These are phyloP conservation scores for Rhingia campestris DNA, from an alignment of 2,888 invertebrate species.

Conservation along the genomic window DNA sequence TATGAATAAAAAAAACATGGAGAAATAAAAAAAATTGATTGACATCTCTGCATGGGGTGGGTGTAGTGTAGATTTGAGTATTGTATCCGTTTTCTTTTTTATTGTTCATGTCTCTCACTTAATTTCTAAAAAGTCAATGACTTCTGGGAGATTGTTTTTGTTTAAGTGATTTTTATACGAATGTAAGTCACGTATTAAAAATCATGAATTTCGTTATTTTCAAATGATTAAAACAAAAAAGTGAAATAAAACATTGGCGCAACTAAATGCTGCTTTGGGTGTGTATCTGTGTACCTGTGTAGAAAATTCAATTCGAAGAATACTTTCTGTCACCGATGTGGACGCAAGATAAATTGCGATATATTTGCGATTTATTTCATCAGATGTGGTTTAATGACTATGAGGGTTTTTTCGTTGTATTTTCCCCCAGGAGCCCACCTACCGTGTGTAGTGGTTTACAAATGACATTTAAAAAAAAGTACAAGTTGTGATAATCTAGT, in stretches of 20 bases:
- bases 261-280: conserved; percentile 50
- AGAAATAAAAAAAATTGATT: conserved; percentile 54
- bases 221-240: conserved; percentile 12
- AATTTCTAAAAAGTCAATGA: conserved; percentile 66
- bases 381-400: conserved; percentile 50
- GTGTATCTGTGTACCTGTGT: conserved; percentile 34
- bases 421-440: neutral
- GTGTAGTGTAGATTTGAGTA: conserved; percentile 43
- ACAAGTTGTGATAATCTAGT: conserved; percentile 10
- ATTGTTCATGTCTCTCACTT: conserved; percentile 17
- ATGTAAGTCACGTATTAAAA: conserved; percentile 61
- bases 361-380: conserved; percentile 57
- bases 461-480: conserved; percentile 7
- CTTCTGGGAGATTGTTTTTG: conserved; percentile 33
- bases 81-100: conserved; percentile 47
- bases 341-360: conserved; percentile 50
- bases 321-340: conserved; percentile 52
- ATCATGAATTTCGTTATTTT: conserved; percentile 51
- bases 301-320: conserved; percentile 52
- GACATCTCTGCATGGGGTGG: conserved; percentile 73
- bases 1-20: conserved; percentile 39
- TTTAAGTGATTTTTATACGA: conserved; percentile 4
- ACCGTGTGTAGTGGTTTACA: conserved; percentile 32
- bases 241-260: conserved; percentile 52
- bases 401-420: conserved; percentile 15